A percentile compares a stretch with the other conserved stretches of the same genome.
Conservation (phyloP, 2,113 vertebrate species). For the Psammodynastes pulverulentus region DNA sequence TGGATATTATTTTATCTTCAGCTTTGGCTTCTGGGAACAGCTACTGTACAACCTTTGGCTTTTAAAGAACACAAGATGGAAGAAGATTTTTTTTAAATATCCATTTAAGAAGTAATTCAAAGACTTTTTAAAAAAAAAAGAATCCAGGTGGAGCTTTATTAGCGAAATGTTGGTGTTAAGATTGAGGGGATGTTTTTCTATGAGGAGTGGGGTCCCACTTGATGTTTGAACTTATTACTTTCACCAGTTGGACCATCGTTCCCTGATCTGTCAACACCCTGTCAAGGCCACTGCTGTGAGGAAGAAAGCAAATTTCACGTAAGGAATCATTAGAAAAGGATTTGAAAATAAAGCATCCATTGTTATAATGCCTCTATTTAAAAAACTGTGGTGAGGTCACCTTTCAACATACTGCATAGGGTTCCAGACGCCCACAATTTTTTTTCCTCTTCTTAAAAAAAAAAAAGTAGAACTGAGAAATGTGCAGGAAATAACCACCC, state of each 20-base stretch:
- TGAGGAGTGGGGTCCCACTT: not conserved
- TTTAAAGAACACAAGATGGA: not conserved
- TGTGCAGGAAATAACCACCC: not conserved
- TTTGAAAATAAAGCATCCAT: not conserved
- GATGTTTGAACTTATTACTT: not conserved
- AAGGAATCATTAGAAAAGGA: not conserved
- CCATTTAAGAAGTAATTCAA: not conserved
- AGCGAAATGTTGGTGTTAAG: slow-evolving; percentile 54
- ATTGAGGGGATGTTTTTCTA: not conserved
- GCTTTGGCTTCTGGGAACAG: not conserved
- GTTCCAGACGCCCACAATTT: not conserved
- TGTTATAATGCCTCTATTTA: not conserved
- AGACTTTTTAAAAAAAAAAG: not conserved
- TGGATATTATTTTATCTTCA: not conserved
- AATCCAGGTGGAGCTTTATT: slow-evolving; percentile 39
- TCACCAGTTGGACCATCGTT: not conserved
- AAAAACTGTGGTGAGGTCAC: not conserved
- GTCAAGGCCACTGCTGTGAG: not conserved
- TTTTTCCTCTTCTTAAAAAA: not conserved
- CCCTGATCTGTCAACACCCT: not conserved
- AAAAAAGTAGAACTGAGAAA: not conserved
- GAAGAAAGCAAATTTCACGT: not conserved
- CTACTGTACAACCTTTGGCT: not conserved
- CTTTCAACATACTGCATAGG: not conserved
- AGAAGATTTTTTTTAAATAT: not conserved